Percentiles rank a stretch among this genome's conserved stretches.
Evolutionary conservation across 2,888 invertebrate species (phyloP).

Genomic region (Lamproptera curius): DNA sequence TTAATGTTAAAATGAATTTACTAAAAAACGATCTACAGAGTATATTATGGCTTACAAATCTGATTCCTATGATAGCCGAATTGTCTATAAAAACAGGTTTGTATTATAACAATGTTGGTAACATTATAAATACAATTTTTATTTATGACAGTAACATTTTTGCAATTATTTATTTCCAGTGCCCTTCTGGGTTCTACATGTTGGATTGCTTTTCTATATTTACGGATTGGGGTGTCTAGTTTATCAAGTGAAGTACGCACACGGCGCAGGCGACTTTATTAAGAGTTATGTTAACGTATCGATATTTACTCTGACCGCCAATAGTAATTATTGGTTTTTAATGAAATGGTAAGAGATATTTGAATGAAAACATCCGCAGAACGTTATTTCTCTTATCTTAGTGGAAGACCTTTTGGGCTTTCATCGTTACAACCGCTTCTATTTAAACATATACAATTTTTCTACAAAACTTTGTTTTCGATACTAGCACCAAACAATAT

Average conservation of each 20-base stretch:
- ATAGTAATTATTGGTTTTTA: constrained; percentile 54
- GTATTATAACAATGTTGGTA: too few relatives aligned
- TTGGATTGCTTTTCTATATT: constrained; percentile 44
- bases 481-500: too few relatives aligned
- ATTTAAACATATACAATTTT: too few relatives aligned
- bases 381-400: too few relatives aligned
- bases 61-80: constrained; percentile 32
- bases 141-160: neutral
- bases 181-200: constrained; percentile 49
- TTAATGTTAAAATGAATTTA: constrained; percentile 30
- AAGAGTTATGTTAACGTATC: constrained; percentile 55
- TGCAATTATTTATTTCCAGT: constrained; percentile 26
- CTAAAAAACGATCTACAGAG: constrained; percentile 40
- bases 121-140: neutral
- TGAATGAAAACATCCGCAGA: neutral
- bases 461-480: too few relatives aligned
- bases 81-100: neutral
- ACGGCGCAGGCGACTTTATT: constrained; percentile 41
- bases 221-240: constrained; percentile 46
- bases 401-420: too few relatives aligned
- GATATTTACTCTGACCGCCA: constrained; percentile 40
- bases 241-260: constrained; percentile 44
- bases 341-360: constrained; percentile 40
- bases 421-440: too few relatives aligned
- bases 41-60: constrained; percentile 45